These are phyloP conservation scores for Synaphobranchus kaupii DNA, from an alignment of 2,797 vertebrate species.

Conservation along the genomic window DNA sequence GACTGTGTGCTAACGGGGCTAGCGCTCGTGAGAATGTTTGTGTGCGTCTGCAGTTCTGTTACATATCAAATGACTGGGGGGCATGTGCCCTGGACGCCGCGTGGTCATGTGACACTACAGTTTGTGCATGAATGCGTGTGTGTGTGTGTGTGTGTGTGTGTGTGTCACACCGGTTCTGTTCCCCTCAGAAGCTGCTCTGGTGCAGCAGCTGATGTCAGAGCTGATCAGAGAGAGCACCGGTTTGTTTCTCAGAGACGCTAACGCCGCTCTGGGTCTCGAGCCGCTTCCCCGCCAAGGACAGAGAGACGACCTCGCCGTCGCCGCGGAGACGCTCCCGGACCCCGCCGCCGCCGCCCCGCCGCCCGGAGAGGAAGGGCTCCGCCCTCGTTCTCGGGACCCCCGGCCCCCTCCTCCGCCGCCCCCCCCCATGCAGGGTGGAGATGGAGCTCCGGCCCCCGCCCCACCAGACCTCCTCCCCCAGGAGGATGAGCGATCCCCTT, in stretches of 20 bases:
- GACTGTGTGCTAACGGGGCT: background rate
- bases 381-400: constrained; percentile 19
- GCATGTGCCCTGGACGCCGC: background rate
- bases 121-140: background rate
- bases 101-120: background rate
- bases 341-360: constrained; percentile 50
- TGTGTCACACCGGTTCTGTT: constrained; percentile 20
- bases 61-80: background rate
- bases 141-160: background rate
- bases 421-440: constrained; percentile 50
- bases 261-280: constrained; percentile 46
- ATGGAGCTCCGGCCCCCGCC: constrained; percentile 66
- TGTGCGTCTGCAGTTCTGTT: background rate
- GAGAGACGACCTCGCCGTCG: constrained; percentile 47
- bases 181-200: constrained; percentile 62
- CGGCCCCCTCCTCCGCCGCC: constrained; percentile 19
- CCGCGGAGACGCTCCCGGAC: constrained; percentile 47
- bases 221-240: constrained; percentile 56
- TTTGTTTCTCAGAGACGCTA: background rate
- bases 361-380: constrained; percentile 43
- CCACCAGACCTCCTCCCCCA: constrained; percentile 59
- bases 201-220: constrained; percentile 64
- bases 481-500: constrained; percentile 60
- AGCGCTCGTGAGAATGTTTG: background rate
- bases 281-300: constrained; percentile 45